Conservation (phyloP, 2,888 invertebrate species). For the Hipparchia semele region DNA sequence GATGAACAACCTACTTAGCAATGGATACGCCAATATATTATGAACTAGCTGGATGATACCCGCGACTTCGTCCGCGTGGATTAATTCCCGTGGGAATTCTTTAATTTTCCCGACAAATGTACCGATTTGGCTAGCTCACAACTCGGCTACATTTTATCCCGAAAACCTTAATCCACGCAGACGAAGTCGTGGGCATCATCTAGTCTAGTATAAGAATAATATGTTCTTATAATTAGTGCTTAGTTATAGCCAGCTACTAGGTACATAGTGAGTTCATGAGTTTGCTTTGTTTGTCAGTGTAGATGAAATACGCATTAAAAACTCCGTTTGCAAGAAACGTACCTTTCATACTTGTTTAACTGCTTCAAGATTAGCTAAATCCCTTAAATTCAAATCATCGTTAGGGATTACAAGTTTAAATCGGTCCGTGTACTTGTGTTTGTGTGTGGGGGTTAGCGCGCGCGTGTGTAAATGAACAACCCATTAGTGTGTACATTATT, state of each 20-base stretch:
- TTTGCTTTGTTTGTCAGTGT: constrained; percentile 16
- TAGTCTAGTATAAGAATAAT: too few relatives aligned
- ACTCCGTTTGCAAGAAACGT: constrained; percentile 19
- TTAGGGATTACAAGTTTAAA: constrained; percentile 80
- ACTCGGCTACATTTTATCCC: too few relatives aligned
- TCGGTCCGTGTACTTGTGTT: constrained; percentile 64
- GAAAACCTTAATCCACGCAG: too few relatives aligned
- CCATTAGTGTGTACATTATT: constrained; percentile 72
- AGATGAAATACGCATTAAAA: constrained; percentile 13
- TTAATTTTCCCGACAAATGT: too few relatives aligned
- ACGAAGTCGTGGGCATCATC: too few relatives aligned
- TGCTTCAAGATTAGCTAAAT: constrained; percentile 62
- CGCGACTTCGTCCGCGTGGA: too few relatives aligned
- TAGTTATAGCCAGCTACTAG: not conserved
- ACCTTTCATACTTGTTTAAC: constrained; percentile 38
- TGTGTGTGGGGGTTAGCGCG: constrained; percentile 66
- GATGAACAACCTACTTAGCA: too few relatives aligned
- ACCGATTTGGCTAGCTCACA: too few relatives aligned
- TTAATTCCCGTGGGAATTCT: too few relatives aligned
- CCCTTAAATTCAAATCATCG: constrained; percentile 78
- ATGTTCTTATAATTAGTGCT: too few relatives aligned
- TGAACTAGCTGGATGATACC: too few relatives aligned
- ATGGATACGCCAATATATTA: too few relatives aligned
- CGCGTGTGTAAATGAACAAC: constrained; percentile 69
- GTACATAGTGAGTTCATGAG: not conserved